phyloP scores from a whole-genome alignment of 2,888 invertebrate genomes.

The Hyalella azteca region DNA sequence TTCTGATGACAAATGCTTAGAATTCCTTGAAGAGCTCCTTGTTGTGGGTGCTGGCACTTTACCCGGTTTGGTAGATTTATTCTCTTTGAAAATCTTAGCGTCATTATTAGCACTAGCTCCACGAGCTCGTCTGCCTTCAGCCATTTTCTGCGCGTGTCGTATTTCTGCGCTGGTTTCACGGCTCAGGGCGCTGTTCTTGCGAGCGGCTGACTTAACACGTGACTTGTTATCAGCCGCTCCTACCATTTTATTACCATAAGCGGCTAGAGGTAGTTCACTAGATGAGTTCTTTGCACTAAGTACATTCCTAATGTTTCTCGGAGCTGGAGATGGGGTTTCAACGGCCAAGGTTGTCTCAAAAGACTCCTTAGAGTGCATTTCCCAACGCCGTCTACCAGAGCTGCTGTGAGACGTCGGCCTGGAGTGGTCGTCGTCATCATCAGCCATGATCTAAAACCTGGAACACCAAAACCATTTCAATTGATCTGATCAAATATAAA shows the following conservation, averaged over 20 bases:
- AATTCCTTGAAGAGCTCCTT: constrained; percentile 10
- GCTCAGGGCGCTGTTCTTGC: not conserved
- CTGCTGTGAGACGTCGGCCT: constrained; percentile 46
- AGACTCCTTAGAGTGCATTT: constrained; percentile 52
- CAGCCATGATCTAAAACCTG: constrained; percentile 1
- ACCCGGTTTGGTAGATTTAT: not conserved
- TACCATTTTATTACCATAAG: not conserved
- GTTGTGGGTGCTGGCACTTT: not conserved
- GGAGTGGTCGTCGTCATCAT: not conserved
- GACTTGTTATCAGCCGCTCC: not conserved
- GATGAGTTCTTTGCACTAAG: constrained; percentile 18
- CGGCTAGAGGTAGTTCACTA: not conserved
- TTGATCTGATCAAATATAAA: no score
- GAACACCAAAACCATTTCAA: no score
- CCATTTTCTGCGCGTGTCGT: constrained; percentile 31
- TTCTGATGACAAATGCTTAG: not conserved
- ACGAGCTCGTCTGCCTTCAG: constrained; percentile 15
- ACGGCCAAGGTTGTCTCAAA: constrained; percentile 53
- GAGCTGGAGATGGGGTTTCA: constrained; percentile 44
- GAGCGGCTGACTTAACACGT: not conserved
- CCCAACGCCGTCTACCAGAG: constrained; percentile 53
- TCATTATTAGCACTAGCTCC: constrained; percentile 5
- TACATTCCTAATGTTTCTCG: not conserved
- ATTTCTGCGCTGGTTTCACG: constrained; percentile 7
- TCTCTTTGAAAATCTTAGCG: not conserved